Evolutionary conservation across 2,797 vertebrate genomes (phyloP).

Genomic region (Microcaecilia unicolor): DNA sequence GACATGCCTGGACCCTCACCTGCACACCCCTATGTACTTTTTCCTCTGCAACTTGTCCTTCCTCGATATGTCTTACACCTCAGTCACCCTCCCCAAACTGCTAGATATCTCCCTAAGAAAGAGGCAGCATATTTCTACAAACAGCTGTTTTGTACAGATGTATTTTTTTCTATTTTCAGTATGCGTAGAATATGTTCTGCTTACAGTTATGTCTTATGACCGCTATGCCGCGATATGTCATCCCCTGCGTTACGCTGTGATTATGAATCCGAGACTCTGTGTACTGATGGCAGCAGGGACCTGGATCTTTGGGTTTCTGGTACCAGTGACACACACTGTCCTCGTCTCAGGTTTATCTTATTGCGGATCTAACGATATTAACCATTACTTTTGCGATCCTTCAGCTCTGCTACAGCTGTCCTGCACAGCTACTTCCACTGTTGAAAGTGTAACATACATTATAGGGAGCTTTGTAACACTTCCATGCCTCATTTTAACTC

Average conservation of each 20-base stretch:
- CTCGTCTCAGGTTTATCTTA: constrained; percentile 5
- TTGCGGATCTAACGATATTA: not conserved
- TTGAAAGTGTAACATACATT: not conserved
- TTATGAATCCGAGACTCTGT: not conserved
- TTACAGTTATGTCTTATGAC: constrained; percentile 10
- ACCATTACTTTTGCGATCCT: constrained; percentile 8
- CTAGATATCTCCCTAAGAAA: not conserved
- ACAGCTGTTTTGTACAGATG: constrained; percentile 1
- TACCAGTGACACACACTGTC: not conserved
- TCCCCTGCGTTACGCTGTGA: not conserved
- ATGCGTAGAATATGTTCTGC: not conserved
- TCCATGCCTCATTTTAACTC: constrained; percentile 14
- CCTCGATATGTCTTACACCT: constrained; percentile 11
- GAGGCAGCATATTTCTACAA: constrained; percentile 1
- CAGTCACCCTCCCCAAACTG: constrained; percentile 1
- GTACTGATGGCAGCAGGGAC: not conserved
- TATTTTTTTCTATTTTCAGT: constrained; percentile 7
- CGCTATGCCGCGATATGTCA: constrained; percentile 5
- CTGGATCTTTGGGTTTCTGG: not conserved
- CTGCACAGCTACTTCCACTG: constrained; percentile 4
- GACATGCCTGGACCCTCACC: not conserved
- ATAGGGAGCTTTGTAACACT: not conserved
- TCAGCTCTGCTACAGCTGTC: constrained; percentile 8
- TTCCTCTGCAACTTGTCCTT: constrained; percentile 13
- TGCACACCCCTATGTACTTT: constrained; percentile 9